Conservation (phyloP, 2,113 vertebrate species). For the Pelecanoides urinatrix region DNA sequence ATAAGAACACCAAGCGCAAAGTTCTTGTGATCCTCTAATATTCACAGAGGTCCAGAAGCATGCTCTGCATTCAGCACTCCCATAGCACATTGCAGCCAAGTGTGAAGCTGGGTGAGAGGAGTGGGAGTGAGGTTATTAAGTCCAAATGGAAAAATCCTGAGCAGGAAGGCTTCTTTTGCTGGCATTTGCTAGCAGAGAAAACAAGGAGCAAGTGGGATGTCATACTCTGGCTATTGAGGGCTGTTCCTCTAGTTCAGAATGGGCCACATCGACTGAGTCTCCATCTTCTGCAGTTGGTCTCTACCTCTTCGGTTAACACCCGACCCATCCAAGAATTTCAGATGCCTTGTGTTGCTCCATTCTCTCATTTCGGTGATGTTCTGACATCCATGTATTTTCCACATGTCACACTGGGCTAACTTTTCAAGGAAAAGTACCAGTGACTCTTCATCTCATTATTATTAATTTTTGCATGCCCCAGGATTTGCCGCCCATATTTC, state of each 20-base stretch:
- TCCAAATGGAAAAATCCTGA: not conserved
- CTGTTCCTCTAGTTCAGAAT: not conserved
- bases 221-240: not conserved
- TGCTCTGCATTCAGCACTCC: not conserved
- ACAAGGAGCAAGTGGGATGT: not conserved
- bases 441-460: not conserved
- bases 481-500: not conserved
- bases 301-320: not conserved
- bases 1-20: not conserved
- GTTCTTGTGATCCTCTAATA: not conserved
- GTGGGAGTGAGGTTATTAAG: not conserved
- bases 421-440: not conserved
- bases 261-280: not conserved
- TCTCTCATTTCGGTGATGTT: not conserved
- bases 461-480: not conserved
- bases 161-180: not conserved
- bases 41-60: fast-evolving
- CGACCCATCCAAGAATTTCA: not conserved
- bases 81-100: not conserved
- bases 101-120: not conserved
- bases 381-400: not conserved
- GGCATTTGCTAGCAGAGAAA: not conserved
- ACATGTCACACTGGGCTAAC: not conserved
- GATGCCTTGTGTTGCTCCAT: not conserved
- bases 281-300: not conserved